Evolutionary conservation across 2,113 vertebrate species (phyloP), one percentile per base, ranked within the genome.

Genomic region (Gnathonemus echidnorhynchus): DNA sequence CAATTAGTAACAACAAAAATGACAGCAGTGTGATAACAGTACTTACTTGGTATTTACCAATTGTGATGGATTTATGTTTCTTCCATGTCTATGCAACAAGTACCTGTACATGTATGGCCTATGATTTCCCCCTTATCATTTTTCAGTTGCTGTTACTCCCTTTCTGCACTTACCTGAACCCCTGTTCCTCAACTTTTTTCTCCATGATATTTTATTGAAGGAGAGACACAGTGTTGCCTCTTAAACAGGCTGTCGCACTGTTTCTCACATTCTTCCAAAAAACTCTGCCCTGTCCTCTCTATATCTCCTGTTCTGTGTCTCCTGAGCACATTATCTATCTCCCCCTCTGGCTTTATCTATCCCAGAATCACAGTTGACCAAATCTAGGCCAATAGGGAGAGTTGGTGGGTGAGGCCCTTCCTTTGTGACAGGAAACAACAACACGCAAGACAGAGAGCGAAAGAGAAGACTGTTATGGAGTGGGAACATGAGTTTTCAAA

Each of bases 351-450:
- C 88, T 42, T n/a, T 89, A 86, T 89, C 80, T 85, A 42, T 85
- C 52, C 87, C 52, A 85, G 21, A 62, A 86, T 62, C 80, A 46
- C 19, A 84, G 70, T 19, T 86, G 74, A 35, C 74, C 70, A 39
- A 42, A 74, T n/a, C 48, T 83, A 46, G 88, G 88, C 89, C 89
- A 89, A 85, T 89, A 49, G 52, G 80, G 80, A 86, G 27, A 49
- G 89, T 56, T 52, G 89, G 66, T 88, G 89, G 91, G 91, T 92
- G 93, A 92, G 92, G 46, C 85, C 92, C 93, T 93, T 93, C 93
- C 92, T 89, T n/a, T 93, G 94, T 95, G 93, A 93, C 92, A 94
- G 93, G 93, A 94, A 94, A 90, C 70, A n/a, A 27, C 27, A 87
- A 94, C 92, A 94, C 94, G 94, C 95, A 93, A 92, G 91, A 8